Percentiles rank a stretch among this genome's conserved stretches.
Evolutionary conservation across 2,113 vertebrate genomes (phyloP).

Genomic region (Pollachius pollachius): DNA sequence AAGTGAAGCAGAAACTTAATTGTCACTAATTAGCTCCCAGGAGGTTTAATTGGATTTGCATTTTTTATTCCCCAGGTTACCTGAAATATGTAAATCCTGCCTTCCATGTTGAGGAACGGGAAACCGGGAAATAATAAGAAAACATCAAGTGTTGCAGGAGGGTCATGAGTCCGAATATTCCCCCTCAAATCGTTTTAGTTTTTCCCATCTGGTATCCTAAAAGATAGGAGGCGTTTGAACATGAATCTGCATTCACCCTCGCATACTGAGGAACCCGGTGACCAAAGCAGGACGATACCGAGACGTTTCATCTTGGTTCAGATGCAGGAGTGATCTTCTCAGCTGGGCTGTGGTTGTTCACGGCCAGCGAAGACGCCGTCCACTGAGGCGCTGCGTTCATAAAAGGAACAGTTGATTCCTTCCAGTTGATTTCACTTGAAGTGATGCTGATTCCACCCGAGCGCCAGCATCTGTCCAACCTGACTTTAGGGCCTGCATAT

Average conservation of each 20-base stretch:
- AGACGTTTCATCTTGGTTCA: no score
- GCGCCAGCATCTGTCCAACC: constrained; percentile 68
- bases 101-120: constrained; percentile 49
- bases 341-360: not conserved
- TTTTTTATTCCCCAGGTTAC: constrained; percentile 80
- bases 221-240: no score
- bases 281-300: no score
- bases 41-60: constrained; percentile 77
- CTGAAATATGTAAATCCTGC: constrained; percentile 77
- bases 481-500: constrained; percentile 56
- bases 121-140: constrained; percentile 44
- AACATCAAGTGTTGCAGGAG: constrained; percentile 47
- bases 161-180: no score
- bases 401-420: constrained; percentile 43
- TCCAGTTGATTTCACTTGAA: constrained; percentile 66
- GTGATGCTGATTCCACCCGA: constrained; percentile 43
- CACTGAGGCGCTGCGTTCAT: constrained; percentile 45
- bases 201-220: no score
- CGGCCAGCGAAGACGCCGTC: constrained; percentile 25
- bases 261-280: no score
- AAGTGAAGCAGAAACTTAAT: constrained; percentile 82
- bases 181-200: no score
- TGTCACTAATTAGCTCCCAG: constrained; percentile 81
- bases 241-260: no score
- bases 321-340: no score